A percentile compares a stretch with the other conserved stretches of the same genome.
phyloP scores from a whole-genome alignment of 2,888 invertebrate genomes.

The Heliconius charithonia region DNA sequence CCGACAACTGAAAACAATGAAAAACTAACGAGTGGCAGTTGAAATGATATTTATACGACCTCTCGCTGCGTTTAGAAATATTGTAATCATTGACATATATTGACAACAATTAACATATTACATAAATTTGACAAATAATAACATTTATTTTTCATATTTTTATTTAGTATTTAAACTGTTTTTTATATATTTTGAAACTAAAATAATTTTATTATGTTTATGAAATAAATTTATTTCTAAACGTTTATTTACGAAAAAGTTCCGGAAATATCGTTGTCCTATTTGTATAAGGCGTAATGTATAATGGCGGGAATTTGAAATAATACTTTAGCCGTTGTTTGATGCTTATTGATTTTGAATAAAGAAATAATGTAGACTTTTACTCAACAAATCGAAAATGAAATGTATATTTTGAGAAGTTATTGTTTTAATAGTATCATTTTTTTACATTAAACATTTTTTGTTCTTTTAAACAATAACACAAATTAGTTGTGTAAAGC shows the following conservation, averaged over 20 bases:
- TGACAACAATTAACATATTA: neutral
- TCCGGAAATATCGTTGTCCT: conserved; percentile 54
- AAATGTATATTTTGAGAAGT: neutral
- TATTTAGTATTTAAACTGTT: neutral
- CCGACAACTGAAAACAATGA: neutral
- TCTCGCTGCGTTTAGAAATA: conserved; percentile 16
- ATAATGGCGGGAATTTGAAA: conserved; percentile 15
- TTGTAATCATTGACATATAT: too few species aligned
- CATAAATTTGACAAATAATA: neutral
- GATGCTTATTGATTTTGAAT: neutral
- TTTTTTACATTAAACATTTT: too few species aligned
- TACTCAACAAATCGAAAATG: neutral
- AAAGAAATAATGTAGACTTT: neutral
- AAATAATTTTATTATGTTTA: neutral
- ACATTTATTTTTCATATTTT: neutral
- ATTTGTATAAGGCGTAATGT: neutral
- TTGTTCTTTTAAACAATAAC: neutral
- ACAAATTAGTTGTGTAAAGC: neutral
- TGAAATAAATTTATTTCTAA: neutral
- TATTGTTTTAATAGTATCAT: neutral
- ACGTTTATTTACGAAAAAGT: conserved; percentile 49
- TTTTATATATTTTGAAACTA: neutral
- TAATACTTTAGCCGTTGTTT: neutral
- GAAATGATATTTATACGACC: conserved; percentile 9
- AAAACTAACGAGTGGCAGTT: conserved; percentile 17